Evolutionary conservation across 2,797 vertebrate species (phyloP), one percentile per base, ranked within the genome.

Genomic region (Craterocephalus amniculus): DNA sequence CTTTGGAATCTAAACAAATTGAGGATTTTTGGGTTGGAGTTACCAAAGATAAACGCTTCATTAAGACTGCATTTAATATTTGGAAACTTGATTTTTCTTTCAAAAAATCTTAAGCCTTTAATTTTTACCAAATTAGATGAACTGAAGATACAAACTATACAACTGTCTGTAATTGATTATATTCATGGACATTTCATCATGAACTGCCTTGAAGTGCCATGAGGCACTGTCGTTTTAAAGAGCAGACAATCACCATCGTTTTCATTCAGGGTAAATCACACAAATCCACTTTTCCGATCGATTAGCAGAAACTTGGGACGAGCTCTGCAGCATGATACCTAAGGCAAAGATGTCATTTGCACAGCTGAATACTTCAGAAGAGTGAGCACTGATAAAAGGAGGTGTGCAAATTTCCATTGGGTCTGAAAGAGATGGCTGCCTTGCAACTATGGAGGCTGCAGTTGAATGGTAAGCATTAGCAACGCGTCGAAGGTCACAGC

Each of bases 371-470:
- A 51, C 63, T 64, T 76, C 51, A 18, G 45, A 4, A 63, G 78
- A 74, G 80, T 83, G 76, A 6, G 61, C n/a, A 8, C 1, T 29
- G 57, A 67, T 52, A 51, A 52, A 52, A 60, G 64, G 67, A 40
- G 68, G 57, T 65, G 78, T 10, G 61, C 63, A 35, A 48, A 55
- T 35, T 65, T 59, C 26, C 57, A 64, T 74, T 60, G 45, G 38
- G 67, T 67, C 54, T 4, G 70, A 75, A 72, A 66, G 76, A 80
- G 74, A 77, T 18, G 62, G 62, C 0, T 4, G 63, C 74, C 36
- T 45, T 9, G 9, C 29, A 57, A 48, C 38, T 22, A 43, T 0
- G 1, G 32, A 58, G 55, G 59, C 52, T 78, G 11, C 72, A 66
- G 61, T 64, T 75, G 52, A 78, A 76, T 78, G 24, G 43, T 0